Conservation (phyloP, 2,888 invertebrate species). For the Rhorus exstirpatorius region DNA sequence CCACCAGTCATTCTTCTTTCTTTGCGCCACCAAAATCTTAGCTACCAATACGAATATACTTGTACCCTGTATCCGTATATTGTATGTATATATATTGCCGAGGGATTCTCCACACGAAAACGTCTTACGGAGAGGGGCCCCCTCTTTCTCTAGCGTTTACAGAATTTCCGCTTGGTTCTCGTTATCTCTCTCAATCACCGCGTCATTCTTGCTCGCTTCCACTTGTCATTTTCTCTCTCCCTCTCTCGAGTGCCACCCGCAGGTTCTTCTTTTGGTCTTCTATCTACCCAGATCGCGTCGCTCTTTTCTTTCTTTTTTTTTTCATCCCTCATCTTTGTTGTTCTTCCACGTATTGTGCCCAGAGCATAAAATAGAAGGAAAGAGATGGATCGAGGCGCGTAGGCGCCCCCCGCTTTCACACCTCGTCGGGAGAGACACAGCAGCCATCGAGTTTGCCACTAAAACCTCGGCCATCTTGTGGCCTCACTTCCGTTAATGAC, state of each 20-base stretch:
- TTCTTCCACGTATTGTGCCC: slow-evolving; percentile 54
- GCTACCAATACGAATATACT: slow-evolving; percentile 66
- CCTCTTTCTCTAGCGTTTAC: slow-evolving; percentile 64
- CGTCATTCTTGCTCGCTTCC: slow-evolving; percentile 28
- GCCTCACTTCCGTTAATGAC: slow-evolving; percentile 85
- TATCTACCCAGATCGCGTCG: slow-evolving; percentile 59
- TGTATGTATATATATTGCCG: slow-evolving; percentile 16
- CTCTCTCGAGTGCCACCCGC: slow-evolving; percentile 64
- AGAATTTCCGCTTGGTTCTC: slow-evolving; percentile 61
- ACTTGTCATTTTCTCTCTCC: slow-evolving; percentile 41
- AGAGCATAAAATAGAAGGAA: slow-evolving; percentile 39
- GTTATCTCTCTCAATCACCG: slow-evolving; percentile 70
- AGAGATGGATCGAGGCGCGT: slow-evolving; percentile 67
- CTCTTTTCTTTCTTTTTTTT: slow-evolving; percentile 65
- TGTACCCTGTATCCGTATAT: slow-evolving; percentile 4
- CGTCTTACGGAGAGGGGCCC: slow-evolving; percentile 22
- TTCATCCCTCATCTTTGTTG: slow-evolving; percentile 56
- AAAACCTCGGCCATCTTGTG: slow-evolving; percentile 83
- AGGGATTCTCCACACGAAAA: no score
- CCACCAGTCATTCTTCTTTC: slow-evolving; percentile 82
- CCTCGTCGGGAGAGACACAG: slow-evolving; percentile 54
- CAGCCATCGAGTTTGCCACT: slow-evolving; percentile 49
- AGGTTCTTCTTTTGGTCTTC: slow-evolving; percentile 62
- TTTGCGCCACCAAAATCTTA: slow-evolving; percentile 79
- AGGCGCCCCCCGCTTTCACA: slow-evolving; percentile 76